Base-by-base conservation (phyloP, 2,888 invertebrate genomes). In the Meghimatium bilineatum region DNA sequence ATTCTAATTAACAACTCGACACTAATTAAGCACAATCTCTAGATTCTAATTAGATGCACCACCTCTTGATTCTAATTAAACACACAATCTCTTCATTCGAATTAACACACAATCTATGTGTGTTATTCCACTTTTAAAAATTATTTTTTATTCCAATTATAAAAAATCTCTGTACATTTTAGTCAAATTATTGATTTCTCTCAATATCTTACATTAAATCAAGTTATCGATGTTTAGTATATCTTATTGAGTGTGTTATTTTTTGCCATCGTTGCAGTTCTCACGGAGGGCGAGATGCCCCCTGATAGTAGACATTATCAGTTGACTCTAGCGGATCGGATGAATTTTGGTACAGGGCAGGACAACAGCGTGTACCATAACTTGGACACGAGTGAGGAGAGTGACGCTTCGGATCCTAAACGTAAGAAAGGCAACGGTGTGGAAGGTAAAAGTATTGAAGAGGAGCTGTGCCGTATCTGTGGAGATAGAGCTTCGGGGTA, bases 401-500 rank as follows among this genome's bases (percentile, higher is more conserved):
- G 32, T 10, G 84, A 83, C 34, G 32, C 88, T 12, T 89, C 89
- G 56, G 90, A 90, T 17, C 88, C 89, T 36, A 89, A 89, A 81
- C 86, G 88, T 56, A 89, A 89, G 85, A 89, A 90, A 83, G 90
- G 89, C 8, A 82, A 83, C 29, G 90, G 90, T n/a, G 88, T 91
- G 14, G 90, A 90, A 2, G 92, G 91, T 0, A 91, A 91, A 86
- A 91, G 91, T 85, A 91, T 91, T 1, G 93, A 98, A 94, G 99
- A 99, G 94, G 99, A 99, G 93, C 94, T 99, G 84, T 99, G 99
- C 94, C 95, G 99, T 88, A 99, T 99, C 32, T 99, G 99, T 94
- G 99, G 99, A 5, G 99, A 99, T 95, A 95, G 99, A 90, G 99
- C 99, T 89, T 99, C 98, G 76, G 99, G 99, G 88, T 99, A 99